Base-by-base conservation (phyloP, 2,797 vertebrate species). In the Ptychobarbus kaznakovi region DNA sequence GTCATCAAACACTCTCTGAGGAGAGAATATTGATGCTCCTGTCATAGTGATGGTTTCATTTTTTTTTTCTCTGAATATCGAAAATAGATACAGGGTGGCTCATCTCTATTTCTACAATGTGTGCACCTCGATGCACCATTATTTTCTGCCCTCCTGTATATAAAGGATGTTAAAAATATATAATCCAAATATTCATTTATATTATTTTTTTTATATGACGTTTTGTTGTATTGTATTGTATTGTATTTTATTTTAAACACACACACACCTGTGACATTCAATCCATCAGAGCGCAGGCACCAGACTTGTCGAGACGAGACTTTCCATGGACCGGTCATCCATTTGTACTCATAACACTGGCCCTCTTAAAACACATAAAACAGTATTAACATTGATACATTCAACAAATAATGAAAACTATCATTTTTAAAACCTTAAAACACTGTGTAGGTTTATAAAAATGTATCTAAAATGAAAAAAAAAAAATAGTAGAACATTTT, bases 21-120 rank as follows among this genome's bases (percentile, higher is more conserved):
- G 38, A 32, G 75, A 51, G 25, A 80, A 35, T 25, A 73, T 89
- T 65, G 65, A 87, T 8, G 25, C 18, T 58, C 58, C 65, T 61
- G 25, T 84, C 75, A 77, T 3, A 35, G 22, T 32, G 49, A 46
- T 32, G 65, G 61, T 77, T 76, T 53, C 0, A 32, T 72, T 51
- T 83, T 44, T 32, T 38, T 53, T 61, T 5, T 2, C 20, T 46
- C 40, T 79, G 53, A 84, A 46, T 46, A 78, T 58, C 6, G 20
- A 76, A 65, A 68, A 63, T 28, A 49, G 70, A 66, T 51, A 32
- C 25, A 49, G 12, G 0, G 32, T 70, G 46, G 22, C 38, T 56
- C 40, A 68, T 69, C 63, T 84, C 35, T 58, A 18, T 51, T 58
- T 78, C 35, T 46, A 70, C 38, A 79, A 69, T 53, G 18, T 69